These are phyloP conservation scores for Brachionus rotundiformis DNA, from an alignment of 1,140 invertebrate genomes.

Conservation along the genomic window DNA sequence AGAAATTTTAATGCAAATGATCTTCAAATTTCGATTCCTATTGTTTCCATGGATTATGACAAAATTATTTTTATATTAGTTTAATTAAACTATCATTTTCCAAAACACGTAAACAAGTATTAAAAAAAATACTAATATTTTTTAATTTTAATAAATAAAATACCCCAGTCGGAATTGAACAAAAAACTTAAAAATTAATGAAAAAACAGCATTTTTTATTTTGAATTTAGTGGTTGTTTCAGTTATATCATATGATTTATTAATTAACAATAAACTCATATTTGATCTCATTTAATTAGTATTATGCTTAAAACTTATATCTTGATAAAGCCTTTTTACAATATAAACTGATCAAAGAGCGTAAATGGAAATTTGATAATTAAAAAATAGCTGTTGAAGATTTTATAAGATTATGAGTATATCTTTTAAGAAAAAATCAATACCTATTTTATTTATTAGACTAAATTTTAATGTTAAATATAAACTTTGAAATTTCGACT, in stretches of 20 bases:
- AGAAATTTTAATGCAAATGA: neutral
- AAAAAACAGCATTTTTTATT: too few species aligned
- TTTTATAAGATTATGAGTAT: neutral
- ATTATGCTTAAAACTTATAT: neutral
- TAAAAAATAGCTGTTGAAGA: neutral
- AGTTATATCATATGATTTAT: neutral
- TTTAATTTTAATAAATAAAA: too few species aligned
- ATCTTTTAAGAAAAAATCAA: neutral
- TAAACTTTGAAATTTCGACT: too few species aligned
- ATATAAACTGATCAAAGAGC: neutral
- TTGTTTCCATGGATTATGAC: neutral
- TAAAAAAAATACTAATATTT: too few species aligned
- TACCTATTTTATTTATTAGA: neutral
- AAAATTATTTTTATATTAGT: too few species aligned
- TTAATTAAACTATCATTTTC: neutral
- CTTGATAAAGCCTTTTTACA: neutral
- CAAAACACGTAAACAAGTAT: too few species aligned
- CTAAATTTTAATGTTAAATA: too few species aligned
- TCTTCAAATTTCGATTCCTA: too few species aligned
- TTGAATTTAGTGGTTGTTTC: too few species aligned
- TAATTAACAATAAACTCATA: neutral
- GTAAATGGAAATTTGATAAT: neutral
- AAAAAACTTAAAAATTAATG: too few species aligned
- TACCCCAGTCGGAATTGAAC: too few species aligned
- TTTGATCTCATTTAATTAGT: neutral